Evolutionary conservation across 2,113 vertebrate species (phyloP).

Genomic region (Lasiurus cinereus): DNA sequence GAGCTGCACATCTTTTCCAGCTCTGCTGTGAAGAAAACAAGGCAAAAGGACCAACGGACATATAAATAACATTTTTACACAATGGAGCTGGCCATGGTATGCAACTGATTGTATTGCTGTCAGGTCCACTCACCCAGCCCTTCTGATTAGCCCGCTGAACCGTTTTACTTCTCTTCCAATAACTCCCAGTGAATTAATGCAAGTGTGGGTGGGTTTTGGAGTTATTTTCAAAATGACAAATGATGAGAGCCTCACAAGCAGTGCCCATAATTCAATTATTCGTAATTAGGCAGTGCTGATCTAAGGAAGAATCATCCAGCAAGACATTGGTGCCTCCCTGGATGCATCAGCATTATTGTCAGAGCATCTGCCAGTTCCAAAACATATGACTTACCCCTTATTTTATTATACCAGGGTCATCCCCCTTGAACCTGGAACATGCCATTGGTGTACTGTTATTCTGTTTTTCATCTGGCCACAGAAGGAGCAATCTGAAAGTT

Average conservation of each 20-base stretch:
- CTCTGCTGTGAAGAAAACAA: not conserved
- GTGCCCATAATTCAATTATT: constrained; percentile 55
- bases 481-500: constrained; percentile 57
- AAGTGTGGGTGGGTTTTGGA: not conserved
- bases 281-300: constrained; percentile 52
- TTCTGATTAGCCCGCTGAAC: constrained; percentile 10
- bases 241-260: not conserved
- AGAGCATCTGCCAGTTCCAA: constrained; percentile 51
- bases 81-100: fast-evolving
- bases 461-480: constrained; percentile 16
- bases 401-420: constrained; percentile 47
- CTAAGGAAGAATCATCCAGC: constrained; percentile 1
- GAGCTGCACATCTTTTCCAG: not conserved
- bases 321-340: constrained; percentile 42
- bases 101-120: not conserved
- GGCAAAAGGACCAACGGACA: not conserved
- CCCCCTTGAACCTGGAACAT: constrained; percentile 43
- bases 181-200: constrained; percentile 55
- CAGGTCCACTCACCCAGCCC: not conserved
- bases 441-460: constrained; percentile 60
- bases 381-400: constrained; percentile 32
- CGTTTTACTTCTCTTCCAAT: constrained; percentile 29
- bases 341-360: constrained; percentile 26
- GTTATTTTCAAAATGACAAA: constrained; percentile 63
- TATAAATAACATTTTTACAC: not conserved